Evolutionary conservation across 2,888 invertebrate genomes (phyloP).

Genomic region (Seladonia tumulorum): DNA sequence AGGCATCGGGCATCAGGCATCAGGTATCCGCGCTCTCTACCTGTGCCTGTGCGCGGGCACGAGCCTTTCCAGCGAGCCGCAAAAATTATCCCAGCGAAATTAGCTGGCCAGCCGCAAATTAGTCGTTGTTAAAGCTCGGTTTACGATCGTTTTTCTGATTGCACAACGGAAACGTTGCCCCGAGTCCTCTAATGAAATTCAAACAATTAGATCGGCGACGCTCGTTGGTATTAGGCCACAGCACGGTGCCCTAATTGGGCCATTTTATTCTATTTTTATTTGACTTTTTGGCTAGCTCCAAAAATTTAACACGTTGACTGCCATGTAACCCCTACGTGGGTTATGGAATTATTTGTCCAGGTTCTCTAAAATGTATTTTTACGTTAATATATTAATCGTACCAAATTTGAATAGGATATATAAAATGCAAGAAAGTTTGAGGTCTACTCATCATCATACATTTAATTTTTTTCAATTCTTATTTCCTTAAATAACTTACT

Average conservation of each 20-base stretch:
- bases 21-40: conserved; percentile 30
- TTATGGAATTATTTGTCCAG: no score
- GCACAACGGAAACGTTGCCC: conserved; percentile 44
- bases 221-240: no score
- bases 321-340: no score
- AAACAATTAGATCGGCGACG: conserved; percentile 27
- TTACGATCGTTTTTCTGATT: conserved; percentile 51
- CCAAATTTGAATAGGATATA: no score
- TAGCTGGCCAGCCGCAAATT: conserved; percentile 20
- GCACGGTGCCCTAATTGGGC: background rate
- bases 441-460: no score
- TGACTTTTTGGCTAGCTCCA: background rate
- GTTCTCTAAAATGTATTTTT: no score
- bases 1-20: conserved; percentile 26
- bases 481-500: no score
- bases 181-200: conserved; percentile 20
- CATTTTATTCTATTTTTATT: no score
- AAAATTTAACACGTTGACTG: no score
- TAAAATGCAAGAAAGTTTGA: no score
- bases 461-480: no score
- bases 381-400: no score
- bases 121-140: conserved; percentile 32
- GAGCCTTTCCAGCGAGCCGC: conserved; percentile 3
- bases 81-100: conserved; percentile 1
- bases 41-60: background rate